phyloP scores from a whole-genome alignment of 2,113 vertebrate genomes.

The Struthidea cinerea region DNA sequence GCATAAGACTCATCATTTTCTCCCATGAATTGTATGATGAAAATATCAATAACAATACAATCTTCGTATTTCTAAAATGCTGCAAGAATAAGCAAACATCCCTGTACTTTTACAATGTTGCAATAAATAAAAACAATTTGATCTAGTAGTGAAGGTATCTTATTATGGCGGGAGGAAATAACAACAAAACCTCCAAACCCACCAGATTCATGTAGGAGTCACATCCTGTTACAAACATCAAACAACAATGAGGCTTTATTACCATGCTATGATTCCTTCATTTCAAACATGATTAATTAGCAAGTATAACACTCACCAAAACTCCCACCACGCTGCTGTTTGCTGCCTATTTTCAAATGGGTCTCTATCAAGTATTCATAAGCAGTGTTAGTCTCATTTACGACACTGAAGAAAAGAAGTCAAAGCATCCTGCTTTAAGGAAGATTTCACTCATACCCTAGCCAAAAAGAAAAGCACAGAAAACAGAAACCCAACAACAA shows the following conservation, averaged over 20 bases:
- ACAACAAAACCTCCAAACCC: slow-evolving; percentile 46
- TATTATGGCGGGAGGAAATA: slow-evolving; percentile 7
- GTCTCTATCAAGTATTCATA: slow-evolving; percentile 47
- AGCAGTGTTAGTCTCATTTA: slow-evolving; percentile 42
- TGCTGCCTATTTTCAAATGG: slow-evolving; percentile 56
- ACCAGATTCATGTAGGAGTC: slow-evolving; percentile 58
- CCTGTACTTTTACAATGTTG: not conserved
- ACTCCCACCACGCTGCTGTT: slow-evolving; percentile 62
- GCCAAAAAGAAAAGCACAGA: slow-evolving; percentile 5
- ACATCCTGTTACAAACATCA: slow-evolving; percentile 70
- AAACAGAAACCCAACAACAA: not conserved
- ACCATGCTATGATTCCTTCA: slow-evolving; percentile 68
- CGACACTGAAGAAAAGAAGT: slow-evolving; percentile 27
- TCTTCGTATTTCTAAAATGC: not conserved
- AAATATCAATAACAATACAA: not conserved
- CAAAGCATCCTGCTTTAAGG: slow-evolving; percentile 20
- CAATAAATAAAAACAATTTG: slow-evolving; percentile 1
- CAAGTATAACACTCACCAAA: slow-evolving; percentile 70
- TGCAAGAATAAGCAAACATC: not conserved
- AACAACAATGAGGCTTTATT: slow-evolving; percentile 72
- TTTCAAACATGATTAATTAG: slow-evolving; percentile 73
- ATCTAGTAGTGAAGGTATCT: not conserved
- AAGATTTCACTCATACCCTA: slow-evolving; percentile 10
- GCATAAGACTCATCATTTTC: not conserved
- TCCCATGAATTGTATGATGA: not conserved